Evolutionary conservation across 64 coral and sea anemone genomes (phyloP).

Genomic region (Actinia tenebrosa): DNA sequence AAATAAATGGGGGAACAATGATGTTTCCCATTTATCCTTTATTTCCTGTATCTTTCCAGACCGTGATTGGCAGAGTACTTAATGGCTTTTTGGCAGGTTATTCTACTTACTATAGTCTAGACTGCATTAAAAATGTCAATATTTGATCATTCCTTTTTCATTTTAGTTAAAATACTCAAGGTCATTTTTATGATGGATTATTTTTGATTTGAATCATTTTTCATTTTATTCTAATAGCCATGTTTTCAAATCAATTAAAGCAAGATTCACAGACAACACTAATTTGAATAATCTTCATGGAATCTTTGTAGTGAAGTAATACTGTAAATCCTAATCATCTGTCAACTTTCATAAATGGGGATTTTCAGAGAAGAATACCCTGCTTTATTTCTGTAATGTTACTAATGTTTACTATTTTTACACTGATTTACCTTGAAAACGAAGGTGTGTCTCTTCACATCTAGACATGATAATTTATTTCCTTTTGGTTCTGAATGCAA

Average conservation of each 20-base stretch:
- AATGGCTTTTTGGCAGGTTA: not conserved
- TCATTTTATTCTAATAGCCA: not conserved
- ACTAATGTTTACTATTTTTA: not conserved
- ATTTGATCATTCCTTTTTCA: conserved; percentile 1
- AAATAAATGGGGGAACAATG: too few species aligned
- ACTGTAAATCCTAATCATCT: not conserved
- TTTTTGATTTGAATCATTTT: not conserved
- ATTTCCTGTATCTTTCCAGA: not conserved
- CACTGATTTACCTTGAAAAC: not conserved
- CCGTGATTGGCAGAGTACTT: not conserved
- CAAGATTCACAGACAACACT: not conserved
- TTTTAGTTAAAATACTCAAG: not conserved
- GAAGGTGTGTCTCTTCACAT: not conserved
- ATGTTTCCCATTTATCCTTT: not conserved
- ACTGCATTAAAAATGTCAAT: not conserved
- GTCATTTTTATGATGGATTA: not conserved
- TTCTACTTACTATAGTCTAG: not conserved
- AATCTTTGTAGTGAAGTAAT: not conserved
- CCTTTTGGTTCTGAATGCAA: too few species aligned
- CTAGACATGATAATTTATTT: not conserved
- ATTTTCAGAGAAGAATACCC: not conserved
- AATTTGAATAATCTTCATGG: not conserved
- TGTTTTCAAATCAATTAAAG: not conserved
- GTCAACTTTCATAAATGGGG: not conserved
- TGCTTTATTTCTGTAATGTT: not conserved